These are phyloP conservation scores for Isurus oxyrinchus DNA, from an alignment of 2,113 vertebrate species.

Conservation along the genomic window DNA sequence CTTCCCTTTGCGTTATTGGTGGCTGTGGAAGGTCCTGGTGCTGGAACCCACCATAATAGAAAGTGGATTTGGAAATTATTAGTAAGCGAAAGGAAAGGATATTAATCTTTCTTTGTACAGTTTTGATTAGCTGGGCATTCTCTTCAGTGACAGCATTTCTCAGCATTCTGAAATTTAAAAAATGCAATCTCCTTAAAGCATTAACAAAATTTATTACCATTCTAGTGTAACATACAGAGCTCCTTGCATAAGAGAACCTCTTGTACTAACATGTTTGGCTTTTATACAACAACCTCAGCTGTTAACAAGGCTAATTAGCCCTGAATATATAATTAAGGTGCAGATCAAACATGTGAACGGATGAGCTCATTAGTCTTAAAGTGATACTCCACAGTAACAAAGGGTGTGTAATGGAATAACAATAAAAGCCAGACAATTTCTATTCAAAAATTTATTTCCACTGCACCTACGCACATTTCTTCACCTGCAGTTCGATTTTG, in stretches of 20 bases:
- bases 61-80: neutral
- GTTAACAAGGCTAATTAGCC: constrained; percentile 25
- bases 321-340: constrained; percentile 14
- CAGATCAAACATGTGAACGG: neutral
- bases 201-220: neutral
- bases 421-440: neutral
- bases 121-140: neutral
- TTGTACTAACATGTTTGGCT: constrained; percentile 10
- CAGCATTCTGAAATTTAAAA: neutral
- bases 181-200: neutral
- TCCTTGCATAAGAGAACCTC: neutral
- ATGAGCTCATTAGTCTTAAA: neutral
- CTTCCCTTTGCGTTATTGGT: neutral
- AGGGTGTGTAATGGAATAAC: neutral
- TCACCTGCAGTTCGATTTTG: neutral
- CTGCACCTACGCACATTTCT: neutral
- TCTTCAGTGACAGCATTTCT: neutral
- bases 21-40: neutral
- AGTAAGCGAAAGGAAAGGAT: neutral
- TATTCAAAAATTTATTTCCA: neutral
- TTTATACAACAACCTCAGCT: constrained; percentile 12
- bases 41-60: neutral
- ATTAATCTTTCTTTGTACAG: neutral
- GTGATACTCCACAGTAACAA: neutral
- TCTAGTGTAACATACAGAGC: neutral